Percentiles rank a stretch among this genome's conserved stretches.
phyloP scores from a whole-genome alignment of 2,113 vertebrate species.

The Limanda limanda region DNA sequence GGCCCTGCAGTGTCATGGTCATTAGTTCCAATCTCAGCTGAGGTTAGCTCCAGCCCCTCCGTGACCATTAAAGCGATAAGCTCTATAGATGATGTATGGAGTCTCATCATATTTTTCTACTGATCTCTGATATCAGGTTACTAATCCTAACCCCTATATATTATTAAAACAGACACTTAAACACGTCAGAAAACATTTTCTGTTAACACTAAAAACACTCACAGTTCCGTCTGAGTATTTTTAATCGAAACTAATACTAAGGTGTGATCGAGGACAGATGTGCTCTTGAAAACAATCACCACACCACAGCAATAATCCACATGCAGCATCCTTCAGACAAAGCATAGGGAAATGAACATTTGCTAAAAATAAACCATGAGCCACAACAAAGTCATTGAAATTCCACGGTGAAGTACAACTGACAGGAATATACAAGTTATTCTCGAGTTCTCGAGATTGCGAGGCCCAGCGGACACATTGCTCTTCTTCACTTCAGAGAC shows the following conservation, averaged over 20 bases:
- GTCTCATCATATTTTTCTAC: too few species aligned
- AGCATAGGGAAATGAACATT: neutral
- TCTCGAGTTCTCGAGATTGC: neutral
- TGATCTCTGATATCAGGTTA: too few species aligned
- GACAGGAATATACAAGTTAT: neutral
- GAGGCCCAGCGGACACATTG: neutral
- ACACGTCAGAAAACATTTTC: too few species aligned
- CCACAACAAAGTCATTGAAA: neutral
- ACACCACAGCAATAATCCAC: neutral
- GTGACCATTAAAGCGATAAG: too few species aligned
- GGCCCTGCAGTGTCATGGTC: too few species aligned
- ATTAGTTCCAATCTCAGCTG: too few species aligned
- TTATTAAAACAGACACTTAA: too few species aligned
- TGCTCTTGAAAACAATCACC: conserved; percentile 7
- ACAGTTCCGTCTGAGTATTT: neutral
- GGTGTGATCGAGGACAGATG: neutral
- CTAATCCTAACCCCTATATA: too few species aligned
- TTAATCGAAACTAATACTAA: neutral
- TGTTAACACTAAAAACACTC: too few species aligned
- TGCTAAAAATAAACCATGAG: neutral
- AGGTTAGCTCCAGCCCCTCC: too few species aligned
- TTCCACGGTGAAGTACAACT: neutral
- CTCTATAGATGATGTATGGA: too few species aligned
- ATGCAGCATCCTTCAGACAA: neutral
- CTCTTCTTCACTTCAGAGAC: conserved; percentile 47